Evolutionary conservation across 2,113 vertebrate species (phyloP).

Genomic region (Zosterops japonicus): DNA sequence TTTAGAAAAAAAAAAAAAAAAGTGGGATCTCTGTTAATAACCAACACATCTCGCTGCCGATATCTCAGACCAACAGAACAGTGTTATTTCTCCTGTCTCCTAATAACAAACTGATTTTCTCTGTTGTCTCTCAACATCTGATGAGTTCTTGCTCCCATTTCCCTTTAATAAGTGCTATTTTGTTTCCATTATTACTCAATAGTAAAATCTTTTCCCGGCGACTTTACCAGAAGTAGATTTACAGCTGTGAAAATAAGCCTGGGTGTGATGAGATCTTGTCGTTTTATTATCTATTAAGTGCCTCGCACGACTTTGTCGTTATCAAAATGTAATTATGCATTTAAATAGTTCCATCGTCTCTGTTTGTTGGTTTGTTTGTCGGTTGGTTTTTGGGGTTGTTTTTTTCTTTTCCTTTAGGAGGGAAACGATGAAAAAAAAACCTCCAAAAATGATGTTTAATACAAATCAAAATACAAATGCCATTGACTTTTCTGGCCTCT

Average conservation of each 20-base stretch:
- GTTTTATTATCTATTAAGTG: conserved; percentile 27
- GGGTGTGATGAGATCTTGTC: conserved; percentile 54
- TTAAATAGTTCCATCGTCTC: conserved; percentile 3
- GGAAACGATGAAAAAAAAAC: neutral
- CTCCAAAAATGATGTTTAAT: neutral
- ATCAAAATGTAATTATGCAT: conserved; percentile 27
- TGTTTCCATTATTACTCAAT: conserved; percentile 48
- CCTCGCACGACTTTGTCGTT: neutral
- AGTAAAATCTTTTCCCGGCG: conserved; percentile 23
- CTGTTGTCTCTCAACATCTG: neutral
- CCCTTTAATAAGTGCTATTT: conserved; percentile 12
- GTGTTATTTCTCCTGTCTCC: neutral
- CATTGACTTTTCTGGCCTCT: neutral
- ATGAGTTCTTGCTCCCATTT: neutral
- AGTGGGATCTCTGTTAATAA: neutral
- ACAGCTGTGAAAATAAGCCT: conserved; percentile 33
- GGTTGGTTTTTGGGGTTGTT: no score
- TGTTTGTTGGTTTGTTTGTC: neutral
- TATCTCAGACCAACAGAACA: neutral
- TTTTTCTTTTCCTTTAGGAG: neutral
- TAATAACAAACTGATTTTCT: conserved; percentile 18
- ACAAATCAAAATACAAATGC: neutral
- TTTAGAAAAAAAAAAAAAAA: neutral
- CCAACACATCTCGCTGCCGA: neutral
- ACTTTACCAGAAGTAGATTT: conserved; percentile 52